These are phyloP conservation scores for Anas platyrhynchos DNA, from an alignment of 2,113 vertebrate genomes.

Conservation along the genomic window DNA sequence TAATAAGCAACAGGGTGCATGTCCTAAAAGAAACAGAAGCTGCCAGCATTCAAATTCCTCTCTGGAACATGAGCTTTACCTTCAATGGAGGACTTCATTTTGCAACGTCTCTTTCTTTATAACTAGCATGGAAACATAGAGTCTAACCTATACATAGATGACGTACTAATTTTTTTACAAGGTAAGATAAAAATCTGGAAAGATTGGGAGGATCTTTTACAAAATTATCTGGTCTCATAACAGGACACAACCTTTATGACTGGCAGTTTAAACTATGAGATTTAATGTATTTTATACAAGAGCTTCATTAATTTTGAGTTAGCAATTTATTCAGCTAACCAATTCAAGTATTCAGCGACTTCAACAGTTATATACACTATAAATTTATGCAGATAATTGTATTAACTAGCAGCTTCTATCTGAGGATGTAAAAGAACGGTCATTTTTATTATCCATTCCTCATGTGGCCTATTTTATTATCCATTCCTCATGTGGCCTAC, in stretches of 20 bases:
- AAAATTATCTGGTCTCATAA: not conserved
- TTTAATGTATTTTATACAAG: not conserved
- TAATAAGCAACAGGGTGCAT: not conserved
- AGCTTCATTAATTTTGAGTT: not conserved
- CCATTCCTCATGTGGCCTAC: not conserved
- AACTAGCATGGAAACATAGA: not conserved
- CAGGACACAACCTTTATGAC: not conserved
- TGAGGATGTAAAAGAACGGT: not conserved
- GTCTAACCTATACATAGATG: not conserved
- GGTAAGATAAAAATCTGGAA: not conserved
- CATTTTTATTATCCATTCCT: not conserved
- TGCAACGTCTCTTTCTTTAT: not conserved
- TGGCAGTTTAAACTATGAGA: not conserved
- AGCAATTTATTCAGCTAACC: not conserved
- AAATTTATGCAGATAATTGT: not conserved
- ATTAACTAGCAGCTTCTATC: not conserved
- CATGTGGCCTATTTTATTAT: not conserved
- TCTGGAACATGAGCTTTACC: not conserved
- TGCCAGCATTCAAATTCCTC: not conserved
- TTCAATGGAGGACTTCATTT: not conserved
- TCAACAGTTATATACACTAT: not conserved
- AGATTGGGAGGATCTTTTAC: not conserved
- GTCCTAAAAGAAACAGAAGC: conserved; percentile 10
- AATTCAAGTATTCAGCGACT: not conserved
- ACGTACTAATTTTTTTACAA: not conserved